Base-by-base conservation (phyloP, 2,888 invertebrate species). In the Lucinisca nassula region DNA sequence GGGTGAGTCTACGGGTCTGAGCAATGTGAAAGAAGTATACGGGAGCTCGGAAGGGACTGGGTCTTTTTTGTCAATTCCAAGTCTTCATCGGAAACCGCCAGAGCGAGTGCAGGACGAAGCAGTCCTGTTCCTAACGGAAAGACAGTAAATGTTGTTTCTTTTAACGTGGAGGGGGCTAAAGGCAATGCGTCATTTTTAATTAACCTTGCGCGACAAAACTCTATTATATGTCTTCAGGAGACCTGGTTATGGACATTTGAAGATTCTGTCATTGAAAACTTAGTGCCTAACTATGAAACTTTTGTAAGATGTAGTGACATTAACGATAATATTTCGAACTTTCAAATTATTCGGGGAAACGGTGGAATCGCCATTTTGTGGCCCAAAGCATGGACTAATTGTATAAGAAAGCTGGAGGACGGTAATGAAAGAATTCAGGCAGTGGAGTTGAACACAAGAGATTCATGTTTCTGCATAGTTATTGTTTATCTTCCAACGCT, bases 231-330 rank as follows among this genome's bases (percentile, higher is more conserved):
- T 37, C 38, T 73, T n/a, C 73, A 73, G 21, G 73, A 73, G 24
- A 73, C 73, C 4, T 73, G 73, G 73, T n/a, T 73, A 17, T 73
- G 73, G 73, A 73, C 73, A 24, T 73, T 40, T 73, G 73, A 73
- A 40, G 73, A 37, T 8, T 40, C 38, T 27, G 8, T 38, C 14
- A 6, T 73, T 3, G 73, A 73, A 40, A 73, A 73, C 24, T 37
- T 73, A n/a, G 37, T 73, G 2, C 73, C 73, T 21, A 73, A 37
- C 38, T 73, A 73, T n/a, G 73, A 73, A 37, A n/a, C n/a, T n/a
- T 73, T 73, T 37, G 27, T 27, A n/a, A 17, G 73, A 6, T 73
- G 73, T 30, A 40, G 45, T 27, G 73, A 73, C 38, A 17, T 73
- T 3, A 37, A 73, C 37, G 73, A 73, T n/a, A 73, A 73, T 21